Evolutionary conservation across 2,113 vertebrate species (phyloP), one percentile per base, ranked within the genome.

Genomic region (Serilophus lunatus): DNA sequence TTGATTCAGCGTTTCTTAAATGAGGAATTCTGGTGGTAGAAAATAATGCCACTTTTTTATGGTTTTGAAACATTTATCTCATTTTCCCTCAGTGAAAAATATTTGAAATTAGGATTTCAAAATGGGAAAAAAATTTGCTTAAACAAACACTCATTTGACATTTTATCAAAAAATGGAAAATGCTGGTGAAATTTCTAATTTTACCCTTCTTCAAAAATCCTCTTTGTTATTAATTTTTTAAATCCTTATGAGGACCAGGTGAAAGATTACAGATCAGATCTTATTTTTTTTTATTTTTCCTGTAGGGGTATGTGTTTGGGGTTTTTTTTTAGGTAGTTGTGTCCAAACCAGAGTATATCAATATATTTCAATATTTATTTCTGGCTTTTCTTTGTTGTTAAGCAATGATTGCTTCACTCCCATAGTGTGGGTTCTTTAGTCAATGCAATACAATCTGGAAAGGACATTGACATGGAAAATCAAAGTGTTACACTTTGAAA

Each of bases 101-200:
- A 80, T n/a, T n/a, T 83, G 54, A 94, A 95, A 90, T 82, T 68
- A 86, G 59, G 38, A 78, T 94, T 96, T 96, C 66, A 94, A 78
- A 95, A 94, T 83, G 63, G 31, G 36, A 70, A 95, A 90, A 89
- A 89, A 38, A 9, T n/a, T 9, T 50, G 60, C 61, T 72, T 82
- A 85, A 85, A 53, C 80, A 92, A 95, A 88, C 59, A 80, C 20
- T 23, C 59, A 82, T 82, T 88, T 90, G 83, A 82, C 59, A 78
- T 96, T 96, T 95, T 94, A 74, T 86, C 79, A 86, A 92, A 94
- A 95, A 28, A 76, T 92, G 64, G 7, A 51, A 92, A 95, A 83
- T 64, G 18, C 33, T 81, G 42, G 26, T 64, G 68, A 86, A 90
- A 84, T 82, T 89, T 31, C 36, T 61, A 64, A 42, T 82, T 91